A percentile compares a stretch with the other conserved stretches of the same genome.
Evolutionary conservation across 1,140 invertebrate genomes (phyloP).

Genomic region (Panagrolaimus sp.): DNA sequence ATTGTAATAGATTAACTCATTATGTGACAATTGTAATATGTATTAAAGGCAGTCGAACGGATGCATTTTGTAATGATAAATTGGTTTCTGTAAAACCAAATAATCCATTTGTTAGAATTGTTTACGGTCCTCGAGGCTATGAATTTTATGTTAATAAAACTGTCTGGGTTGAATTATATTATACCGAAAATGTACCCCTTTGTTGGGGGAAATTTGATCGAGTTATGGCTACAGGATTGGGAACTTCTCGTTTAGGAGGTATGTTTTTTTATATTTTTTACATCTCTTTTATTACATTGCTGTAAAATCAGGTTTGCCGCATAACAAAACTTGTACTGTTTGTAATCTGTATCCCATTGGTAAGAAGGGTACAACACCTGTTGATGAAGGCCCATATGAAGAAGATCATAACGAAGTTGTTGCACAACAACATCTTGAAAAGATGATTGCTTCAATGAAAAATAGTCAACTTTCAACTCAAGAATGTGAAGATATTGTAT

Average conservation of each 20-base stretch:
- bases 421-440: not conserved
- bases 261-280: not conserved
- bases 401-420: conserved; percentile 12
- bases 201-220: conserved; percentile 30
- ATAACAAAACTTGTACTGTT: conserved; percentile 38
- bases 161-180: conserved; percentile 53
- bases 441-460: not conserved
- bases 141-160: conserved; percentile 40
- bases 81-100: not conserved
- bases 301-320: conserved; percentile 26
- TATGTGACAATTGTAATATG: conserved; percentile 47
- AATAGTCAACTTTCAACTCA: not conserved
- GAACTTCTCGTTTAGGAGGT: conserved; percentile 37
- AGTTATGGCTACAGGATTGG: conserved; percentile 34
- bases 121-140: not conserved
- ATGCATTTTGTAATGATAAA: conserved; percentile 26
- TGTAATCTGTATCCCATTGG: conserved; percentile 40
- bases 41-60: conserved; percentile 21
- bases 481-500: not conserved
- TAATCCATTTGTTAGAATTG: conserved; percentile 23
- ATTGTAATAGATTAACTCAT: conserved; percentile 37
- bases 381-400: not conserved
- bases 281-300: too few species aligned
- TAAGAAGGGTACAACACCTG: not conserved
- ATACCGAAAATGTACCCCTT: conserved; percentile 49